Evolutionary conservation across 2,113 vertebrate genomes (phyloP).

Genomic region (Oryzias celebensis): DNA sequence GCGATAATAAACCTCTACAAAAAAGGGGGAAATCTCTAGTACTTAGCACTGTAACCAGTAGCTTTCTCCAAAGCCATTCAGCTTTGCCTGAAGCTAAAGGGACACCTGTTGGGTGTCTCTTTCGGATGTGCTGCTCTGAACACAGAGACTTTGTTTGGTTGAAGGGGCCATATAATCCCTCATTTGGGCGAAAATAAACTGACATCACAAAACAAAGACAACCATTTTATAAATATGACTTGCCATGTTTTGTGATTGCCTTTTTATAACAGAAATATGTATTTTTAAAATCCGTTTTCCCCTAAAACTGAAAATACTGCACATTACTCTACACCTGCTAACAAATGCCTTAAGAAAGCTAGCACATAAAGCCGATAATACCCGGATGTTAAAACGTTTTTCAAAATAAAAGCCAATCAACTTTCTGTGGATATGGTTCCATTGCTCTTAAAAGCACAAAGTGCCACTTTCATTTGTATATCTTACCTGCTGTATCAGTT

Average conservation of each 20-base stretch:
- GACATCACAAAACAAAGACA: no score
- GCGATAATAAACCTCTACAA: not conserved
- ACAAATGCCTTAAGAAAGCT: constrained; percentile 30
- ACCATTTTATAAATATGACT: no score
- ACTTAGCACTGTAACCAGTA: not conserved
- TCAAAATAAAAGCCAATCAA: constrained; percentile 50
- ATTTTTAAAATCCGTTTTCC: no score
- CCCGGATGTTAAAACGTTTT: constrained; percentile 8
- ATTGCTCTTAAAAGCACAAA: no score
- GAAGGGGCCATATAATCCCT: constrained; percentile 50
- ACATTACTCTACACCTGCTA: constrained; percentile 46
- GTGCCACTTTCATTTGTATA: no score
- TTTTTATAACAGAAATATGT: no score
- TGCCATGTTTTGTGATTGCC: no score
- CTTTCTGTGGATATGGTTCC: no score
- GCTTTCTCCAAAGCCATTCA: constrained; percentile 22
- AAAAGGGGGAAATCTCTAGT: not conserved
- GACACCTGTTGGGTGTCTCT: constrained; percentile 28
- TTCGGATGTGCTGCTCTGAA: constrained; percentile 39
- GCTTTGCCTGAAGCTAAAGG: constrained; percentile 25
- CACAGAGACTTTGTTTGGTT: constrained; percentile 52
- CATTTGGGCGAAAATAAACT: no score
- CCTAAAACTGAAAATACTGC: not conserved
- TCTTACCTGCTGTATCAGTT: no score
- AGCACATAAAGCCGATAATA: no score